Percentiles rank a stretch among this genome's conserved stretches.
These are phyloP conservation scores for Terebella lapidaria DNA, from an alignment of 2,888 invertebrate genomes.

Conservation along the genomic window DNA sequence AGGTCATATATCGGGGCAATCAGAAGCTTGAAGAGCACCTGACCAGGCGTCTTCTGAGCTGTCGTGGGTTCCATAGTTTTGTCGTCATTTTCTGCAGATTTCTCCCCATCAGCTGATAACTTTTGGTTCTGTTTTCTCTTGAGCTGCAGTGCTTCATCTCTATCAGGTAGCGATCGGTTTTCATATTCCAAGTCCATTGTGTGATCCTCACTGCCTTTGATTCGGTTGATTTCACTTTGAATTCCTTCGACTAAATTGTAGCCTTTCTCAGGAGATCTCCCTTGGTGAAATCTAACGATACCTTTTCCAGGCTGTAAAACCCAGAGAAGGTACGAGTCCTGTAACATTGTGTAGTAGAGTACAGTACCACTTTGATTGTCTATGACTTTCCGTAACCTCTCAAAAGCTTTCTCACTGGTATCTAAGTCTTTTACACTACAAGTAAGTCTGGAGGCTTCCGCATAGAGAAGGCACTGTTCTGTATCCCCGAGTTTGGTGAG, in stretches of 20 bases:
- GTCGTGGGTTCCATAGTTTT: not conserved
- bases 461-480: constrained; percentile 39
- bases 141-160: not conserved
- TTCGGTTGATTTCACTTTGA: not conserved
- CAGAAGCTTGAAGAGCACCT: constrained; percentile 38
- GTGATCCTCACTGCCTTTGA: constrained; percentile 1
- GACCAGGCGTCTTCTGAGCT: constrained; percentile 26
- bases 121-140: not conserved
- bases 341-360: constrained; percentile 41
- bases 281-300: constrained; percentile 12
- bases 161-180: constrained; percentile 26
- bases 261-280: not conserved
- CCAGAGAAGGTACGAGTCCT: constrained; percentile 38
- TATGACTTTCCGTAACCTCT: constrained; percentile 35
- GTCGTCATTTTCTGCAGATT: not conserved
- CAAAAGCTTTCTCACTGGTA: constrained; percentile 28
- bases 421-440: not conserved
- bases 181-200: constrained; percentile 30
- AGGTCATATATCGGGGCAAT: constrained; percentile 42
- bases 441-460: constrained; percentile 31
- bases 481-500: constrained; percentile 36
- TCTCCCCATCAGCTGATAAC: not conserved
- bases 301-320: constrained; percentile 40
- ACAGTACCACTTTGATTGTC: constrained; percentile 40
- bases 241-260: not conserved